Conservation (phyloP, 2,888 invertebrate genomes). For the Leptopilina syphax region DNA sequence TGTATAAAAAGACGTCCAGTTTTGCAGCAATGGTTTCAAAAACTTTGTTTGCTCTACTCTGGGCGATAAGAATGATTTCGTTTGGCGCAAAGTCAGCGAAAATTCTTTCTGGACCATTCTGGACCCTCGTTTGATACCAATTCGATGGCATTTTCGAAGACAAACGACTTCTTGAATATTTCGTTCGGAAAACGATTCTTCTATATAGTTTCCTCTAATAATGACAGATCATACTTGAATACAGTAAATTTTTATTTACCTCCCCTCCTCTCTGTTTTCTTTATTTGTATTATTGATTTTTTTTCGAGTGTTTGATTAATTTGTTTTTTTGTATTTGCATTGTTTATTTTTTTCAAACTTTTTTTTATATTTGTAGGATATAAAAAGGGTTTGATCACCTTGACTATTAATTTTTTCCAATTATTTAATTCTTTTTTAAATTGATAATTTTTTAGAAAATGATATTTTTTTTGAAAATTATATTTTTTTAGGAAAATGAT, state of each 20-base stretch:
- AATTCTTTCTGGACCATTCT: constrained; percentile 54
- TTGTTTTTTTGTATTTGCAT: too few species aligned
- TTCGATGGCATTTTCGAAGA: constrained; percentile 17
- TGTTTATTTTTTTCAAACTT: too few species aligned
- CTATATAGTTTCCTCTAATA: background rate
- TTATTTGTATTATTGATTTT: too few species aligned
- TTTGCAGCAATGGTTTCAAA: constrained; percentile 53
- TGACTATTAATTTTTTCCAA: too few species aligned
- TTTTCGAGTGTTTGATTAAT: too few species aligned
- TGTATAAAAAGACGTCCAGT: constrained; percentile 53
- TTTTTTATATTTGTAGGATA: too few species aligned
- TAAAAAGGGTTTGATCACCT: too few species aligned
- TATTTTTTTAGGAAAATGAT: too few species aligned
- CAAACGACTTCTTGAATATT: constrained; percentile 21
- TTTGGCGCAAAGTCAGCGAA: constrained; percentile 64
- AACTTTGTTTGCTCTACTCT: constrained; percentile 68
- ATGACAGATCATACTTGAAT: background rate
- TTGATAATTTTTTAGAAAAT: too few species aligned
- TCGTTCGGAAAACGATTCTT: background rate
- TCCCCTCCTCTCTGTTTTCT: too few species aligned
- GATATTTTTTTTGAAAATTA: too few species aligned
- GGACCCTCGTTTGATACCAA: constrained; percentile 46
- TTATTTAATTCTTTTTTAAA: too few species aligned
- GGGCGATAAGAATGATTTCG: constrained; percentile 65
- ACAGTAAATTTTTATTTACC: background rate